A percentile compares a stretch with the other conserved stretches of the same genome.
Evolutionary conservation across 2,797 vertebrate genomes (phyloP).

Genomic region (Lacerta viridis): DNA sequence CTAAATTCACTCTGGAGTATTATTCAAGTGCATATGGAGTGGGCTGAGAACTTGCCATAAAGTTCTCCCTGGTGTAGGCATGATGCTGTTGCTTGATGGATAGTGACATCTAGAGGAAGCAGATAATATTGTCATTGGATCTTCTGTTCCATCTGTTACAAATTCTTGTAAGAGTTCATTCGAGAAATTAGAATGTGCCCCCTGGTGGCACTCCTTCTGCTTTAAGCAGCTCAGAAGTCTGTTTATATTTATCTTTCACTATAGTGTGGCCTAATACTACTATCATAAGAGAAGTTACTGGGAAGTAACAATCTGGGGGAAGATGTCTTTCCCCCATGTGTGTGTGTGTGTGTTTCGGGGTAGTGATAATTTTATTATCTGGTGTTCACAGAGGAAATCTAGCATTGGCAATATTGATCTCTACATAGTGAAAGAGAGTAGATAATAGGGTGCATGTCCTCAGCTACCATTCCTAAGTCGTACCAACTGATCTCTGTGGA

Average conservation of each 20-base stretch:
- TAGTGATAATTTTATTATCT: background rate
- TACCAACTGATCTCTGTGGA: background rate
- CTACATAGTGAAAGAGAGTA: background rate
- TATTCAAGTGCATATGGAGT: background rate
- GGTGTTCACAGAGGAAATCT: background rate
- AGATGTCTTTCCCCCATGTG: background rate
- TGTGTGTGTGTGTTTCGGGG: too few species aligned
- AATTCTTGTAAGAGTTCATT: background rate
- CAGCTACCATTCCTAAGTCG: background rate
- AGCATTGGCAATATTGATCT: accelerated
- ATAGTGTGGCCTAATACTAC: accelerated
- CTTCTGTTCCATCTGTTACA: background rate
- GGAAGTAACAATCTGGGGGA: accelerated
- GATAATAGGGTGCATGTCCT: background rate
- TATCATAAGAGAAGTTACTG: accelerated
- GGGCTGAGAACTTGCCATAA: background rate
- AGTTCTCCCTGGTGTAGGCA: background rate
- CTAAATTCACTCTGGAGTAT: background rate
- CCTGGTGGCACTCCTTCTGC: background rate
- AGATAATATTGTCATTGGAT: background rate
- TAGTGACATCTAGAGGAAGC: slow-evolving; percentile 64
- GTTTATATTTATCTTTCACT: background rate
- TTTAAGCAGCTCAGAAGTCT: background rate
- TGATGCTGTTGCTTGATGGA: slow-evolving; percentile 24
- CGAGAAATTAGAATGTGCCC: background rate